Base-by-base conservation (phyloP, 2,888 invertebrate genomes). In the Andrena chrysosceles region DNA sequence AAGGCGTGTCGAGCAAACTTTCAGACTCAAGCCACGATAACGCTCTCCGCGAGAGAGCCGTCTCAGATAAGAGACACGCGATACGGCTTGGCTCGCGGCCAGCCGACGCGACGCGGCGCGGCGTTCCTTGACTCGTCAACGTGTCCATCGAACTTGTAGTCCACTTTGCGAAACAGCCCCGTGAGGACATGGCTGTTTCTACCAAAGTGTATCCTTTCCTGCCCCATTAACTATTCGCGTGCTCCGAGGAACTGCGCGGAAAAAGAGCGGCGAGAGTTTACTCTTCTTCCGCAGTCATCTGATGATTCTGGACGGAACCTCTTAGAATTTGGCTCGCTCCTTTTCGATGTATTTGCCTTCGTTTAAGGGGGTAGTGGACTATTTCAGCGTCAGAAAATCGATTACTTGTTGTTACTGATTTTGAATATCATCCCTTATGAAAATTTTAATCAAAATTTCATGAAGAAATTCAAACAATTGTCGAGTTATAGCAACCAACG, bases 1-100 rank as follows among this genome's bases (percentile, higher is more conserved):
- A 77, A 85, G 73, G 72, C 75, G 78, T 72, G 87, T 78, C 81
- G 84, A 69, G 82, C 62, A 81, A 84, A 83, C 87, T 84, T 84
- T 85, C 77, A 54, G 84, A 82, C 75, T 68, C 59, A 54, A 64
- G 71, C 66, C 60, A 78, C 79, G 86, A 87, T 87, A 87, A 87
- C 80, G 80, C 56, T 42, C 52, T 23, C n/a, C 52, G 42, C 42
- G 42, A 42, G 52, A 52, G 72, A 31, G 81, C 74, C 52, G 79
- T 26, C 71, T 68, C 59, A 84, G 87, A 87, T 87, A 87, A 87
- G 82, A 52, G 64, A 54, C 63, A 23, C 54, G 52, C 84, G 83
- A 82, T 80, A 84, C 70, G 77, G 67, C 48, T 74, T 87, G 87
- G 87, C 84, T 64, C 63, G 63, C 71, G 63, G 81, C 87, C 87